Percentiles rank a stretch among this genome's conserved stretches.
phyloP scores from a whole-genome alignment of 2,113 vertebrate species.

The Ranitomeya variabilis region DNA sequence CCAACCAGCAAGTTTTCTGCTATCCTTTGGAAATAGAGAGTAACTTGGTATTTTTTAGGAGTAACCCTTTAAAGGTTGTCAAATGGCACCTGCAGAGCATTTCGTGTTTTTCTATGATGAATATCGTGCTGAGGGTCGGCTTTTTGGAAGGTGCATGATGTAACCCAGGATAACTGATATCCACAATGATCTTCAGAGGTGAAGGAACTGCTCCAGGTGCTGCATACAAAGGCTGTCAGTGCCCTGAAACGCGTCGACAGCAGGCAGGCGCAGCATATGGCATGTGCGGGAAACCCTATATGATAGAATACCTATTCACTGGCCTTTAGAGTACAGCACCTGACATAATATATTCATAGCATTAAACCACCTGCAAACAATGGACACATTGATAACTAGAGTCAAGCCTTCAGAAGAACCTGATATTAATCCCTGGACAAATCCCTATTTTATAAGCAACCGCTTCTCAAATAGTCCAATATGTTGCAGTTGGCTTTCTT shows the following conservation, averaged over 20 bases:
- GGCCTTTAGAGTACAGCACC: background rate
- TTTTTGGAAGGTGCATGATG: background rate
- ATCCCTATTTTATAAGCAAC: background rate
- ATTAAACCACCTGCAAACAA: background rate
- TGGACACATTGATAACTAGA: background rate
- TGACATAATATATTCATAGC: conserved; percentile 11
- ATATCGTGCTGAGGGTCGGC: background rate
- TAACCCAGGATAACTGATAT: background rate
- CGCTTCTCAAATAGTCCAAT: background rate
- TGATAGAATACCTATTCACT: conserved; percentile 2
- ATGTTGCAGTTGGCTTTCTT: background rate
- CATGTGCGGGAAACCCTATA: conserved; percentile 15
- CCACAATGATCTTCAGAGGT: background rate
- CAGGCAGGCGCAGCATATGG: conserved; percentile 16
- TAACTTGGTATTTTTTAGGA: too few relatives aligned
- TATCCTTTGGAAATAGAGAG: too few relatives aligned
- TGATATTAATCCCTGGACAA: background rate
- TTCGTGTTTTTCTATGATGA: background rate
- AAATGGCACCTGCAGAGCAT: background rate
- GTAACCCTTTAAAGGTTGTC: background rate
- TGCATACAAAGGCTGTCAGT: conserved; percentile 18
- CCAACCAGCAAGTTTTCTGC: too few relatives aligned
- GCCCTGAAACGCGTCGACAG: background rate
- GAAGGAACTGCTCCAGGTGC: background rate
- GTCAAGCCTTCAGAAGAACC: background rate